Percentiles rank a stretch among this genome's conserved stretches.
Conservation (phyloP, 2,113 vertebrate genomes). For the Asarcornis scutulata region DNA sequence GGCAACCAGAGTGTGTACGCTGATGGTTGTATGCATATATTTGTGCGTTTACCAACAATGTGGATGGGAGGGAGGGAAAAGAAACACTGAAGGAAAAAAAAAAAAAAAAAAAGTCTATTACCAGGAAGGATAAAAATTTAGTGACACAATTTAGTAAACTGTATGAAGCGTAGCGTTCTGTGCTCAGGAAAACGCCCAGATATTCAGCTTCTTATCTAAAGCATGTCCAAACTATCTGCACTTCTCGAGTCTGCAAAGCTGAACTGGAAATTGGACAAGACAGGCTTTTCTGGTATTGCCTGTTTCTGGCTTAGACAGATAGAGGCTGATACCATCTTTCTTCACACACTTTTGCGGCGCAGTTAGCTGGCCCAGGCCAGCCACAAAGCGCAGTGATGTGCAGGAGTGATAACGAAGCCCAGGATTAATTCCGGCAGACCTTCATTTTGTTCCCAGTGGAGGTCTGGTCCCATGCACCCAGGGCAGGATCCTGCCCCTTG, state of each 20-base stretch:
- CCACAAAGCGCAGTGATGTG: conserved; percentile 18
- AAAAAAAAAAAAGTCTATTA: conserved; percentile 24
- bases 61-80: not conserved
- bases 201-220: conserved; percentile 68
- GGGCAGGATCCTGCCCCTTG: not conserved
- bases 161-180: conserved; percentile 8
- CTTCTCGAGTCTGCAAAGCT: conserved; percentile 62
- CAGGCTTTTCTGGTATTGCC: conserved; percentile 62
- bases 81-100: not conserved
- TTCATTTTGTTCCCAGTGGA: conserved; percentile 2
- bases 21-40: not conserved
- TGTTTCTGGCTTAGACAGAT: conserved; percentile 66
- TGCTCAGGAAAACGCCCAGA: conserved; percentile 38
- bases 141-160: conserved; percentile 42
- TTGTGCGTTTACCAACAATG: not conserved
- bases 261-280: conserved; percentile 70
- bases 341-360: conserved; percentile 17
- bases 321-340: conserved; percentile 63
- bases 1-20: not conserved
- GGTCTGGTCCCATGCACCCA: accelerated
- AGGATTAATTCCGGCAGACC: not conserved
- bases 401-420: not conserved
- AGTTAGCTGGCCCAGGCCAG: not conserved
- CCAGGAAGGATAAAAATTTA: conserved; percentile 24
- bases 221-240: conserved; percentile 65